Evolutionary conservation across 2,113 vertebrate species (phyloP).

Genomic region (Limanda limanda): DNA sequence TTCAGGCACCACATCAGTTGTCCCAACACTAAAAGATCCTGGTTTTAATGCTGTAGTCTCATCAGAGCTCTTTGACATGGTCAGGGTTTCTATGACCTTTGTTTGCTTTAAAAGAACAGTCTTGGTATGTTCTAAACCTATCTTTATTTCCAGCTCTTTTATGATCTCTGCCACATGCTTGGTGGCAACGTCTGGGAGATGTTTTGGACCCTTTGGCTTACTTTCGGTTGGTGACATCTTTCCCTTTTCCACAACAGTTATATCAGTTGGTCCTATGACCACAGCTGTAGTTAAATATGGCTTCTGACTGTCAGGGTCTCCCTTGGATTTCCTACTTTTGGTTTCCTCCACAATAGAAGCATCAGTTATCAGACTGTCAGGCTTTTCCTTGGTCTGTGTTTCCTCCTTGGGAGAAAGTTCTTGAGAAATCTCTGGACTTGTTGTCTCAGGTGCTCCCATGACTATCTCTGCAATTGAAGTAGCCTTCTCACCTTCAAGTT

Average conservation of each 20-base stretch:
- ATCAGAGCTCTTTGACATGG: too few species aligned
- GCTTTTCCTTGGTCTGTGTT: neutral
- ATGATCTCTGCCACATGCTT: neutral
- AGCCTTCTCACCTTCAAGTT: neutral
- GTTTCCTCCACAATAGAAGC: neutral
- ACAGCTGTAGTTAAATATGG: neutral
- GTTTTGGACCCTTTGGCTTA: neutral
- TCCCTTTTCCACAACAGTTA: neutral
- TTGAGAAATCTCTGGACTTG: neutral
- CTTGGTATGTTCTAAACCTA: too few species aligned
- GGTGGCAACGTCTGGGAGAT: neutral
- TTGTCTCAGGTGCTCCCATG: neutral
- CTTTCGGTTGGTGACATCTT: neutral
- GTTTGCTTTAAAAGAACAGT: too few species aligned
- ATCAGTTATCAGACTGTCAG: neutral
- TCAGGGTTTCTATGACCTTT: too few species aligned
- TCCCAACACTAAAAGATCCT: too few species aligned
- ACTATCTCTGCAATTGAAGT: neutral
- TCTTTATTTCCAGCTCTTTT: neutral
- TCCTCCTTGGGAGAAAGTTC: neutral
- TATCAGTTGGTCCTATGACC: neutral
- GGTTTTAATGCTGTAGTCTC: too few species aligned
- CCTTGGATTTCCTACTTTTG: conserved; percentile 13
- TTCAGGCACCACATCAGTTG: too few species aligned
- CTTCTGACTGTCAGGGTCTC: neutral